Conservation (phyloP, 2,888 invertebrate genomes). For the Fabriciana adippe region DNA sequence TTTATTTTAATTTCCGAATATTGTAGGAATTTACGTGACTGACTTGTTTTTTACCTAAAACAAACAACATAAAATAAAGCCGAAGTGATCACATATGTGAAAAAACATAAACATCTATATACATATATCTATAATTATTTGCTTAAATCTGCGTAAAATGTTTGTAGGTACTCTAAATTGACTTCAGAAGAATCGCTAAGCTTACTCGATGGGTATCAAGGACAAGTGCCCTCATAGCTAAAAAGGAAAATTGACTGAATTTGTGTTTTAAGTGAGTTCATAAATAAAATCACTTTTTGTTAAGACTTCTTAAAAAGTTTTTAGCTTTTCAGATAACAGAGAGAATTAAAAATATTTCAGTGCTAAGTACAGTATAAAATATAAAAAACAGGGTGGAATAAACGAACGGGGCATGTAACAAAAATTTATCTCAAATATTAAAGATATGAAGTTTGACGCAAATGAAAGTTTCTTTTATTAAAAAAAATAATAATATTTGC, state of each 20-base stretch:
- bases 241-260: slow-evolving; percentile 21
- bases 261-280: slow-evolving; percentile 21
- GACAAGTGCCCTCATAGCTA: slow-evolving; percentile 16
- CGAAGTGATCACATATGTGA: too few species aligned
- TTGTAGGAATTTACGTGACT: too few species aligned
- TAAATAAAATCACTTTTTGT: slow-evolving; percentile 22
- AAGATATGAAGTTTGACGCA: too few species aligned
- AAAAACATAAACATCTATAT: too few species aligned
- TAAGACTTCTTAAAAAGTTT: slow-evolving; percentile 11
- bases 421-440: too few species aligned
- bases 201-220: slow-evolving; percentile 20
- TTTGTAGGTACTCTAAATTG: background rate
- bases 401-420: too few species aligned
- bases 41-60: too few species aligned
- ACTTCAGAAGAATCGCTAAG: slow-evolving; percentile 22
- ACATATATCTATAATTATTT: background rate
- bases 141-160: background rate
- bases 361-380: background rate
- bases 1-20: too few species aligned
- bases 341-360: background rate
- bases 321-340: background rate
- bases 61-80: too few species aligned
- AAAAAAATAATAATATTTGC: too few species aligned
- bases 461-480: too few species aligned
- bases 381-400: too few species aligned